Evolutionary conservation across 2,888 invertebrate genomes (phyloP).

Genomic region (Smittia aterrima): DNA sequence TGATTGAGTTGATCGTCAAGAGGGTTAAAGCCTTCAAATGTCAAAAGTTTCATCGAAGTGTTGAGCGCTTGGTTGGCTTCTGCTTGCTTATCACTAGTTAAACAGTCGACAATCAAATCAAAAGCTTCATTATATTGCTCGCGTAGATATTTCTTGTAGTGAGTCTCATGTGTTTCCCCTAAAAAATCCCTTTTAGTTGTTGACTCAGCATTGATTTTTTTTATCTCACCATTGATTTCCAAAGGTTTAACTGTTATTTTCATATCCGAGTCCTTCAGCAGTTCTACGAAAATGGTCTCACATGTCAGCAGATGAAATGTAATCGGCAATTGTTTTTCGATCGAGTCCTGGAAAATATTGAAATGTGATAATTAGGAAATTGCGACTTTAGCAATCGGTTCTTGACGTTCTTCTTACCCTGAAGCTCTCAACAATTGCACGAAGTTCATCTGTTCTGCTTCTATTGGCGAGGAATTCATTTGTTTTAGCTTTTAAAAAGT

Average conservation of each 20-base stretch:
- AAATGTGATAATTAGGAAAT: not conserved
- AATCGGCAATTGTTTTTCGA: constrained; percentile 50
- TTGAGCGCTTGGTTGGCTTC: constrained; percentile 65
- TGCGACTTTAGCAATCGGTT: constrained; percentile 18
- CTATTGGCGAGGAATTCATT: constrained; percentile 68
- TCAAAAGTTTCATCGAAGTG: constrained; percentile 70
- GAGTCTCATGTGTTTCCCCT: constrained; percentile 61
- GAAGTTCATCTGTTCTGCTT: constrained; percentile 64
- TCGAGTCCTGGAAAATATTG: constrained; percentile 45
- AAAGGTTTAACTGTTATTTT: constrained; percentile 61
- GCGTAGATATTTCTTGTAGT: constrained; percentile 67
- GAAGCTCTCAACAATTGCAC: constrained; percentile 67
- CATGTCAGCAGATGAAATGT: constrained; percentile 65
- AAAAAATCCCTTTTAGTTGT: constrained; percentile 33
- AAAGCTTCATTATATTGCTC: constrained; percentile 68
- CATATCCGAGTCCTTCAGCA: constrained; percentile 67
- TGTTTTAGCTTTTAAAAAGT: constrained; percentile 61
- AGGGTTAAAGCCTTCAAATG: constrained; percentile 69
- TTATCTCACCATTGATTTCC: constrained; percentile 57
- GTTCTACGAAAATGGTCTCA: constrained; percentile 68
- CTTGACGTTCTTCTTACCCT: constrained; percentile 55
- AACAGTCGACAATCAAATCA: constrained; percentile 59
- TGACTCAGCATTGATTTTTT: not conserved
- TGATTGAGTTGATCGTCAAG: constrained; percentile 55
- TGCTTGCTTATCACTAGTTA: constrained; percentile 56